Evolutionary conservation across 2,888 invertebrate genomes (phyloP), one percentile per base, ranked within the genome.

Genomic region (Brachyopa scutellaris): DNA sequence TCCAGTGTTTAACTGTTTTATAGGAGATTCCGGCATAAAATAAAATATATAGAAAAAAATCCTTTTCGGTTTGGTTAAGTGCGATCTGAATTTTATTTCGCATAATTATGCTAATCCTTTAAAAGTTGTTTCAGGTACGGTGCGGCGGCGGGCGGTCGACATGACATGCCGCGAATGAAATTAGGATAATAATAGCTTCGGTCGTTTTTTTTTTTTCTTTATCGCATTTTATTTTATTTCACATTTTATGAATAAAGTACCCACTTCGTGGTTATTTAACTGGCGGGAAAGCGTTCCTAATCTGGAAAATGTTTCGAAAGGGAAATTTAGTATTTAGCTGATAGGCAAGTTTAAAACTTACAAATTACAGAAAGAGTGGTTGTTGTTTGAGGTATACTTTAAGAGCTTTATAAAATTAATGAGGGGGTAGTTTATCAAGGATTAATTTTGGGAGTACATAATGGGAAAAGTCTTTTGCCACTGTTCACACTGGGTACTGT

Each of bases 91-190:
- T 82, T 80, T 82, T 76, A 76, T 82, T 82, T 66, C 40, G 69
- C 40, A n/a, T n/a, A 82, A 82, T 82, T 82, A 82, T 82, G 80
- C 70, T 82, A 76, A 82, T 82, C 80, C 61, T 61, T 82, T 64
- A 45, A 76, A 80, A 76, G 80, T 51, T 38, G 59, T 61, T 62
- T 13, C 57, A 40, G 61, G 61, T 74, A 47, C 15, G 11, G 36
- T 8, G 11, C 26, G n/a, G n/a, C n/a, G n/a, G n/a, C n/a, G n/a
- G n/a, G n/a, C n/a, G n/a, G n/a, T n/a, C n/a, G n/a, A n/a, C n/a
- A n/a, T n/a, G n/a, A n/a, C n/a, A n/a, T n/a, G n/a, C n/a, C n/a
- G 21, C 55, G 19, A 31, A 38, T 15, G 21, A 49, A 62, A 69
- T 80, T 74, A 17, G 66, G 61, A 61, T 67, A 33, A 74, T 47